Conservation (phyloP, 2,888 invertebrate genomes). For the Lasioglossum calceatum region DNA sequence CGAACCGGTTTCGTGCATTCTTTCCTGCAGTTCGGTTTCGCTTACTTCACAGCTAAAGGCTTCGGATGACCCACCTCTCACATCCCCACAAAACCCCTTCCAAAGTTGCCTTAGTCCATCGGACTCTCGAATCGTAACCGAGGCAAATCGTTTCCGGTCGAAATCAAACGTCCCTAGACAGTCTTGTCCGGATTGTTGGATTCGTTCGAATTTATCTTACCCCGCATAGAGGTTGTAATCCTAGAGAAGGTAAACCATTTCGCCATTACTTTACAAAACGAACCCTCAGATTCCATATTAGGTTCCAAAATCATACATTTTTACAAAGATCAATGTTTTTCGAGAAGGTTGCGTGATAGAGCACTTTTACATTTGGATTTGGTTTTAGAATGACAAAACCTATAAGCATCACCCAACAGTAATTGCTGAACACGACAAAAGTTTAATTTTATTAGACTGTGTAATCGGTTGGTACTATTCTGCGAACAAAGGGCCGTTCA, state of each 20-base stretch:
- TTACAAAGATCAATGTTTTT: no score
- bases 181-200: not conserved
- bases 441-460: no score
- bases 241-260: no score
- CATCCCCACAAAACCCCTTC: not conserved
- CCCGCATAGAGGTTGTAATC: no score
- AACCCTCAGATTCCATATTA: not conserved
- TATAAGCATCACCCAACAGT: no score
- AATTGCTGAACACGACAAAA: no score
- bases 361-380: no score
- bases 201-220: not conserved
- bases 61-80: constrained; percentile 14
- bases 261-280: not conserved
- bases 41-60: constrained; percentile 31
- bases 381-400: no score
- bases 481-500: constrained; percentile 32
- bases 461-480: constrained; percentile 36
- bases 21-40: constrained; percentile 38
- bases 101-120: constrained; percentile 59
- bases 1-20: constrained; percentile 56
- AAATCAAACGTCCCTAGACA: not conserved
- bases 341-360: no score
- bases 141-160: not conserved
- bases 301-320: no score
- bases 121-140: not conserved